Conservation (phyloP, 2,888 invertebrate genomes). For the Caenorhabditis sp. region DNA sequence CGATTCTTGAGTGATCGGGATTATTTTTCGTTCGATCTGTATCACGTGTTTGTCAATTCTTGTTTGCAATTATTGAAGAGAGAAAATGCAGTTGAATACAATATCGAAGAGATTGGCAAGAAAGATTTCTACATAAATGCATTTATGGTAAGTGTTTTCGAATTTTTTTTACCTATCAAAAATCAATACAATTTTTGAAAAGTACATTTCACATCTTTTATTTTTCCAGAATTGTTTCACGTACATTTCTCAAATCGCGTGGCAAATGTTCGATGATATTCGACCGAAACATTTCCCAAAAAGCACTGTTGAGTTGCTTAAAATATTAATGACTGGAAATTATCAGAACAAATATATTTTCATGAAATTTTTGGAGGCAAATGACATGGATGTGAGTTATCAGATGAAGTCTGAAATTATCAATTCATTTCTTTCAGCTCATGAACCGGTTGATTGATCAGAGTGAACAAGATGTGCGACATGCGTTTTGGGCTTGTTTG, state of each 20-base stretch:
- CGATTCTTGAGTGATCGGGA: conserved; percentile 36
- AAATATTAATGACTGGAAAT: conserved; percentile 10
- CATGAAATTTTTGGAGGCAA: conserved; percentile 8
- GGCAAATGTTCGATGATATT: conserved; percentile 32
- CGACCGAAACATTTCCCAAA: conserved; percentile 31
- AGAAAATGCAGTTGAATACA: conserved; percentile 25
- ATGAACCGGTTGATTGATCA: conserved; percentile 17
- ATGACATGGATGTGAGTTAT: conserved; percentile 23
- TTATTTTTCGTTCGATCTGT: conserved; percentile 31
- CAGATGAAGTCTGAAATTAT: too few species aligned
- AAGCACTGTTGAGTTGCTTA: conserved; percentile 20
- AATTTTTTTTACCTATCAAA: too few species aligned
- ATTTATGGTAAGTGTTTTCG: conserved; percentile 1
- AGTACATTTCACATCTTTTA: too few species aligned
- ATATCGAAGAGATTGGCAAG: conserved; percentile 5
- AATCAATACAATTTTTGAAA: too few species aligned
- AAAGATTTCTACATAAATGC: conserved; percentile 8
- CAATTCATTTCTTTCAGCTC: neutral
- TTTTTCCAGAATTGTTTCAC: conserved; percentile 3
- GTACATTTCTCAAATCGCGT: conserved; percentile 24
- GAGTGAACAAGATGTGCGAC: conserved; percentile 25
- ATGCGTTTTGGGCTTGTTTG: conserved; percentile 29
- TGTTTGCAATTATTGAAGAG: conserved; percentile 16
- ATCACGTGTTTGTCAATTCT: conserved; percentile 23
- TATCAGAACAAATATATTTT: conserved; percentile 25